These are phyloP conservation scores for Daphoenositta chrysoptera DNA, from an alignment of 2,113 vertebrate species.

Conservation along the genomic window DNA sequence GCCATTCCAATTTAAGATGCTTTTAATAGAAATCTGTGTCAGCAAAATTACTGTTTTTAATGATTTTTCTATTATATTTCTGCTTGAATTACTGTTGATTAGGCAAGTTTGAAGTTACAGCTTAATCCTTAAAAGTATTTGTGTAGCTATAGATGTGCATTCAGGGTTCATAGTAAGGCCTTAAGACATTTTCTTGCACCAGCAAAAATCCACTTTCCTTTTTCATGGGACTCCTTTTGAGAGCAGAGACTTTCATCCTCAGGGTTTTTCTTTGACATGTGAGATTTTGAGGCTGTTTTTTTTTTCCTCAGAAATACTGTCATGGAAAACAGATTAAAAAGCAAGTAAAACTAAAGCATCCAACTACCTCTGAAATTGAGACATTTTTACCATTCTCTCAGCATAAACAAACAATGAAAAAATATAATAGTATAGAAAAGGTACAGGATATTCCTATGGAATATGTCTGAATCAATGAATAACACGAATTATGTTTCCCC, in stretches of 20 bases:
- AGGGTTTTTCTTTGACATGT: neutral
- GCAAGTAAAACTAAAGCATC: neutral
- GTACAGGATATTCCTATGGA: neutral
- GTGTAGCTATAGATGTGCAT: neutral
- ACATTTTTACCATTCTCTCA: neutral
- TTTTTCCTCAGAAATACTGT: neutral
- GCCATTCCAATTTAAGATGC: neutral
- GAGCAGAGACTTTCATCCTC: neutral
- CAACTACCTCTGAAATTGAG: neutral
- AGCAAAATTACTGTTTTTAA: constrained; percentile 2
- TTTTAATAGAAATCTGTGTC: neutral
- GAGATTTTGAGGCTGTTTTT: neutral
- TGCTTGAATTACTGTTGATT: constrained; percentile 23
- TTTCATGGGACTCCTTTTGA: neutral
- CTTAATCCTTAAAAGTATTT: neutral
- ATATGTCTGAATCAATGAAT: neutral
- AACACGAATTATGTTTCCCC: neutral
- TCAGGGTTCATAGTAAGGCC: neutral
- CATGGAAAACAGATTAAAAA: neutral
- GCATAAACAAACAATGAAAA: neutral
- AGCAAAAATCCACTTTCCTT: neutral
- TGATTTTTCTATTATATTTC: constrained; percentile 29
- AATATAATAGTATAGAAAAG: neutral
- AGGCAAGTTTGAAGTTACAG: neutral
- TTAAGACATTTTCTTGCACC: neutral